Evolutionary conservation across 1,140 invertebrate species (phyloP).

Genomic region (Drosophila jambulina): DNA sequence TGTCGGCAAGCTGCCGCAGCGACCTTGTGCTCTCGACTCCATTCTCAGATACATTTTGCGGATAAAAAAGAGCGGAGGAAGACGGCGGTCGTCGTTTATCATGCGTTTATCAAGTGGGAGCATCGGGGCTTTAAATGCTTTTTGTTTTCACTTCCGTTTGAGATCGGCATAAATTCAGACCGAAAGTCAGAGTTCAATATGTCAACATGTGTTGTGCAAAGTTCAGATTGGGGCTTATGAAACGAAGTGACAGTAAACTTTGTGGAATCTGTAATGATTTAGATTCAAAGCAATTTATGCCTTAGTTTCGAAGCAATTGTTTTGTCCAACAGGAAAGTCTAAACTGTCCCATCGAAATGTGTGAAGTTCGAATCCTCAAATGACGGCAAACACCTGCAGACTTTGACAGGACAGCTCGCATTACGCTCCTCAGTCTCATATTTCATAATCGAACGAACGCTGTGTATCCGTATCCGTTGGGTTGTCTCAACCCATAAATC

Average conservation of each 20-base stretch:
- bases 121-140: conserved; percentile 42
- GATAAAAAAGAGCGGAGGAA: conserved; percentile 37
- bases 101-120: conserved; percentile 65
- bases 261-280: neutral
- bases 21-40: conserved; percentile 31
- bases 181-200: conserved; percentile 36
- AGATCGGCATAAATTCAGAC: conserved; percentile 19
- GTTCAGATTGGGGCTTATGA: conserved; percentile 1
- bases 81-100: conserved; percentile 64
- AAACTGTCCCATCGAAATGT: neutral
- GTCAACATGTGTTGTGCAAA: conserved; percentile 11
- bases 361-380: neutral
- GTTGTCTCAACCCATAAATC: conserved; percentile 27
- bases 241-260: neutral
- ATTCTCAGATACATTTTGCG: conserved; percentile 26
- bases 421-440: conserved; percentile 27
- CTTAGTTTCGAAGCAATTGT: neutral
- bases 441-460: conserved; percentile 38
- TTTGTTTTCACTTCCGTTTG: conserved; percentile 44
- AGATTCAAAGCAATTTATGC: neutral
- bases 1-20: conserved; percentile 27
- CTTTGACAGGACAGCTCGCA: conserved; percentile 2
- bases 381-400: conserved; percentile 38
- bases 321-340: neutral
- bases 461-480: conserved; percentile 31